Conservation (phyloP, 2,797 vertebrate species). For the Takifugu ocellatus region DNA sequence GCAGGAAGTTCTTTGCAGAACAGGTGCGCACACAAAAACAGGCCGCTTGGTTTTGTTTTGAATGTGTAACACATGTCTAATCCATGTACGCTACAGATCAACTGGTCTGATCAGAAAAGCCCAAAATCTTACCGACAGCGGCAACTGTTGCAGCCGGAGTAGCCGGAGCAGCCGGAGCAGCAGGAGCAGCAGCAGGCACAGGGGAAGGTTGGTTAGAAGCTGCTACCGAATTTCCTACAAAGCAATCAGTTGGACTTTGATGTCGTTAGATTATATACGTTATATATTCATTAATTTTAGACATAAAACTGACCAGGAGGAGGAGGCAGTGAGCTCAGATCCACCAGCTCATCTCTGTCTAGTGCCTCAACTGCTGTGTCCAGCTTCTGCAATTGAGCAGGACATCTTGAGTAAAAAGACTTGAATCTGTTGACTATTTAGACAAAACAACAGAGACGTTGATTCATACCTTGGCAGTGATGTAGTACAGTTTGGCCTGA, state of each 20-base stretch:
- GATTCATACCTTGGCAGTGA: slow-evolving; percentile 80
- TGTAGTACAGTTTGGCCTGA: slow-evolving; percentile 75
- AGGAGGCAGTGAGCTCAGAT: slow-evolving; percentile 77
- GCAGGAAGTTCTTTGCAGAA: slow-evolving; percentile 60
- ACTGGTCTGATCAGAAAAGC: neutral
- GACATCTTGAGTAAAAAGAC: slow-evolving; percentile 3
- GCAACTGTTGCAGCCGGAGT: slow-evolving; percentile 47
- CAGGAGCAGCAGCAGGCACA: slow-evolving; percentile 39
- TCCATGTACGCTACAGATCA: neutral
- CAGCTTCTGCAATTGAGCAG: slow-evolving; percentile 60
- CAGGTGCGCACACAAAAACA: slow-evolving; percentile 4
- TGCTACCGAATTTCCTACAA: slow-evolving; percentile 50
- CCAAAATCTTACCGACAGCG: slow-evolving; percentile 52
- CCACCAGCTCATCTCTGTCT: slow-evolving; percentile 74
- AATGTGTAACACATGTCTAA: neutral
- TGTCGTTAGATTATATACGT: neutral
- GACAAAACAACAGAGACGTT: neutral
- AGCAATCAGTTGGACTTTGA: neutral
- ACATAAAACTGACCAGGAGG: slow-evolving; percentile 75
- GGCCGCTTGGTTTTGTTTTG: neutral
- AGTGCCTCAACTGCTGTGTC: slow-evolving; percentile 77
- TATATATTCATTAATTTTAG: neutral
- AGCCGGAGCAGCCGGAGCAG: slow-evolving; percentile 9
- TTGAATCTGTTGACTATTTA: neutral
- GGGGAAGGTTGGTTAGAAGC: slow-evolving; percentile 51